Percentiles rank a stretch among this genome's conserved stretches.
These are phyloP conservation scores for Agonum fuliginosum DNA, from an alignment of 2,888 invertebrate genomes.

Conservation along the genomic window DNA sequence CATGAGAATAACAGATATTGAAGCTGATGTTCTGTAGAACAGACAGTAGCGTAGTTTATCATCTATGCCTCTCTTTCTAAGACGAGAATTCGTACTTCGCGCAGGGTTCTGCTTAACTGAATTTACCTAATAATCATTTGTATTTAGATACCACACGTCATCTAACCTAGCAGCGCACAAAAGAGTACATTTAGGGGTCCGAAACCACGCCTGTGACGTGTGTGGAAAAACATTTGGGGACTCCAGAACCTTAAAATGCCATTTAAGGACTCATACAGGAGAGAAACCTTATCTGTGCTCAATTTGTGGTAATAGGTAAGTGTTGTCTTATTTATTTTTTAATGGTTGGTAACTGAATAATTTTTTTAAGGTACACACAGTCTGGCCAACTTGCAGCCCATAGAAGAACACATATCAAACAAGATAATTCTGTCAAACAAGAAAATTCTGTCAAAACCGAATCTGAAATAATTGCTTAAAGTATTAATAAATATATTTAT, in stretches of 20 bases:
- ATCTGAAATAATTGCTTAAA: neutral
- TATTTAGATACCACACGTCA: conserved; percentile 67
- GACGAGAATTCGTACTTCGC: too few relatives aligned
- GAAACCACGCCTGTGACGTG: conserved; percentile 68
- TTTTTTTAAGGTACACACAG: conserved; percentile 66
- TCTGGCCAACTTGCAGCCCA: conserved; percentile 70
- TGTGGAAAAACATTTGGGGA: conserved; percentile 70
- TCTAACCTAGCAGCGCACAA: conserved; percentile 70
- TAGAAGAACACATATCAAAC: conserved; percentile 67
- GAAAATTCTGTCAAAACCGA: conserved; percentile 12
- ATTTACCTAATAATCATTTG: neutral
- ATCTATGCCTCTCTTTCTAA: too few relatives aligned
- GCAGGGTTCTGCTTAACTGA: too few relatives aligned
- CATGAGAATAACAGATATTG: too few relatives aligned
- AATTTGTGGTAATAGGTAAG: conserved; percentile 67
- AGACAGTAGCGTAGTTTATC: too few relatives aligned
- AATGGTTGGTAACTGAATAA: too few relatives aligned
- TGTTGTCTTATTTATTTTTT: too few relatives aligned
- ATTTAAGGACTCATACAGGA: conserved; percentile 69
- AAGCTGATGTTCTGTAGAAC: too few relatives aligned
- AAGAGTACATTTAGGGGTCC: conserved; percentile 68
- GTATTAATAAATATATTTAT: neutral
- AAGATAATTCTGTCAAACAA: neutral
- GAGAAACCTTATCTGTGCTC: conserved; percentile 70
- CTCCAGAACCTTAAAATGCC: conserved; percentile 68